A percentile compares a stretch with the other conserved stretches of the same genome.
phyloP scores from a whole-genome alignment of 2,113 vertebrate genomes.

The Coryphaenoides rupestris region DNA sequence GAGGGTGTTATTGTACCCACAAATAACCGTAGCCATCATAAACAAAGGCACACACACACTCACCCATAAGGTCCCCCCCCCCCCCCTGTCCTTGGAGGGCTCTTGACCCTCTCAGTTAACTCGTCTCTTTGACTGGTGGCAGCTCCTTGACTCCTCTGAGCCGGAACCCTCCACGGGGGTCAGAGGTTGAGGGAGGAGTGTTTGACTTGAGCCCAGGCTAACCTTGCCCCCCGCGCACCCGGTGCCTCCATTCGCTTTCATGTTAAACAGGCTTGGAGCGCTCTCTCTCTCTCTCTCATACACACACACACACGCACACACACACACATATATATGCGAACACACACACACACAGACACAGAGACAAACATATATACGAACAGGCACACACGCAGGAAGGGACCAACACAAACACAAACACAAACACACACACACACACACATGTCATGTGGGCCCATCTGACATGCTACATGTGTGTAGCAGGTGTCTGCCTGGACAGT shows the following conservation, averaged over 20 bases:
- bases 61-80: neutral
- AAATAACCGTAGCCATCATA: neutral
- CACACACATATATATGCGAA: slow-evolving; percentile 20
- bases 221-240: slow-evolving; percentile 45
- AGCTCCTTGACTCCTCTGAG: slow-evolving; percentile 58
- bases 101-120: slow-evolving; percentile 54
- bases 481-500: slow-evolving; percentile 51
- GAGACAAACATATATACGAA: slow-evolving; percentile 4
- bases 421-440: neutral
- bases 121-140: slow-evolving; percentile 48
- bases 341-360: slow-evolving; percentile 7
- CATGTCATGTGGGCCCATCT: neutral
- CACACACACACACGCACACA: slow-evolving; percentile 6
- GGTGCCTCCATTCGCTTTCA: slow-evolving; percentile 62
- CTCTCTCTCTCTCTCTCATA: slow-evolving; percentile 36
- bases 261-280: slow-evolving; percentile 61
- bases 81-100: slow-evolving; percentile 20
- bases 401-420: neutral
- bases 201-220: slow-evolving; percentile 60
- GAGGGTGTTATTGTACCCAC: neutral
- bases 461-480: slow-evolving; percentile 45
- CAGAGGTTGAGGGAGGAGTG: slow-evolving; percentile 55
- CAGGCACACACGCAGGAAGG: neutral
- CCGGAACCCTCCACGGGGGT: slow-evolving; percentile 42
- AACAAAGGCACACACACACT: slow-evolving; percentile 12